Conservation (phyloP, 2,888 invertebrate species). For the Clunio marinus region DNA sequence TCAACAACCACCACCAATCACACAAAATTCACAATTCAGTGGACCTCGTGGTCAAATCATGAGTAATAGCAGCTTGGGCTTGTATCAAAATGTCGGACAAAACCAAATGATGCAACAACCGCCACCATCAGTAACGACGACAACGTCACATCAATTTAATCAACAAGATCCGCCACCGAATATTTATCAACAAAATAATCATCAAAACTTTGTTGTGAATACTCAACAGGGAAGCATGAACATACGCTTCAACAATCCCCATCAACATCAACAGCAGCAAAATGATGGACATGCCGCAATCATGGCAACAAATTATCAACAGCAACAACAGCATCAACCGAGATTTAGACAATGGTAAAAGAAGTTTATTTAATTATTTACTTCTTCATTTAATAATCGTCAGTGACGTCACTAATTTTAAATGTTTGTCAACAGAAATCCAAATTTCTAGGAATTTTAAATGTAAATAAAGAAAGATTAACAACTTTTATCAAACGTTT, state of each 20-base stretch:
- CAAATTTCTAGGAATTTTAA: no score
- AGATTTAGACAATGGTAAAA: constrained; percentile 17
- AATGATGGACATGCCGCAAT: neutral
- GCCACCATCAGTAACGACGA: neutral
- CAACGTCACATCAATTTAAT: constrained; percentile 2
- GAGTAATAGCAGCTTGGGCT: neutral
- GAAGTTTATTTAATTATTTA: no score
- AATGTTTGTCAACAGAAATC: no score
- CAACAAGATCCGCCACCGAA: neutral
- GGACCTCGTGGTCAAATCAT: constrained; percentile 15
- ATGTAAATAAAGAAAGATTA: no score
- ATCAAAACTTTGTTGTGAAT: neutral
- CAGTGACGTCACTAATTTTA: no score
- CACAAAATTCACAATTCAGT: constrained; percentile 8
- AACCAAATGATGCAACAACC: constrained; percentile 1
- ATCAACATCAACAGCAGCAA: neutral
- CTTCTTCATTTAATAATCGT: no score
- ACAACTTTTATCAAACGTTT: no score
- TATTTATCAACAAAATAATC: neutral
- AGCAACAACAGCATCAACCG: neutral
- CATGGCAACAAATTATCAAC: neutral
- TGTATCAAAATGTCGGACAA: neutral
- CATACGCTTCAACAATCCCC: neutral
- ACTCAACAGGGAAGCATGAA: neutral
- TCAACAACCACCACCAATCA: constrained; percentile 11